Evolutionary conservation across 2,888 invertebrate species (phyloP).

Genomic region (Mechanitis messenoides): DNA sequence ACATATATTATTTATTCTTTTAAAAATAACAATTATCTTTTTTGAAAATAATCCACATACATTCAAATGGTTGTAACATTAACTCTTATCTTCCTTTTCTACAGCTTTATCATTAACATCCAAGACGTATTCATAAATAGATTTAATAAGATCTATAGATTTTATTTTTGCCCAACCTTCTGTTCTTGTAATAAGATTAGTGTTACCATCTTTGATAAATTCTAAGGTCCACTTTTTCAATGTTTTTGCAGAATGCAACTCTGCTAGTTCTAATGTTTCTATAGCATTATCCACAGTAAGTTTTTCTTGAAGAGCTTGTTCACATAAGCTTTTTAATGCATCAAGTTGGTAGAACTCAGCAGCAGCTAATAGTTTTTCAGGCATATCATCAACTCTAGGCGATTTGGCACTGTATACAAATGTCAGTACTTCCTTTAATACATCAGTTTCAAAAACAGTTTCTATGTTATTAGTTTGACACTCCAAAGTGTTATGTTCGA

Average conservation of each 20-base stretch:
- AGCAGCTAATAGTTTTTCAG: constrained; percentile 63
- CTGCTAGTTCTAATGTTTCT: constrained; percentile 62
- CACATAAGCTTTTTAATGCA: constrained; percentile 61
- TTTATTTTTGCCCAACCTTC: constrained; percentile 63
- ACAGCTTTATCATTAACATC: constrained; percentile 53
- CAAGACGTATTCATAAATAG: constrained; percentile 65
- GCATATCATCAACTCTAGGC: constrained; percentile 62
- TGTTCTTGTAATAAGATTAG: constrained; percentile 61
- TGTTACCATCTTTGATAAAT: constrained; percentile 68
- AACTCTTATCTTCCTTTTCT: too few species aligned
- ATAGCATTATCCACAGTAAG: constrained; percentile 67
- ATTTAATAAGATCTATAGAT: constrained; percentile 62
- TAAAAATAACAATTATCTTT: too few species aligned
- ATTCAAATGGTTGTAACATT: too few species aligned
- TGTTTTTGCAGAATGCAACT: constrained; percentile 59
- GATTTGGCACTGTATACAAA: constrained; percentile 68
- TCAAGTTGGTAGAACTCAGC: constrained; percentile 67
- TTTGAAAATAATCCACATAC: too few species aligned
- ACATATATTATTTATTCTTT: too few species aligned
- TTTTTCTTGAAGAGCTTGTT: constrained; percentile 63
- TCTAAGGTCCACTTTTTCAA: constrained; percentile 59
- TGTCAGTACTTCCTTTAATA: constrained; percentile 57
- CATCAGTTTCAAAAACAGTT: constrained; percentile 60
- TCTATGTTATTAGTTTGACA: constrained; percentile 59
- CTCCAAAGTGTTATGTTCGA: constrained; percentile 66